Conservation (phyloP, 2,888 invertebrate species). For the Lamellibrachia columna region DNA sequence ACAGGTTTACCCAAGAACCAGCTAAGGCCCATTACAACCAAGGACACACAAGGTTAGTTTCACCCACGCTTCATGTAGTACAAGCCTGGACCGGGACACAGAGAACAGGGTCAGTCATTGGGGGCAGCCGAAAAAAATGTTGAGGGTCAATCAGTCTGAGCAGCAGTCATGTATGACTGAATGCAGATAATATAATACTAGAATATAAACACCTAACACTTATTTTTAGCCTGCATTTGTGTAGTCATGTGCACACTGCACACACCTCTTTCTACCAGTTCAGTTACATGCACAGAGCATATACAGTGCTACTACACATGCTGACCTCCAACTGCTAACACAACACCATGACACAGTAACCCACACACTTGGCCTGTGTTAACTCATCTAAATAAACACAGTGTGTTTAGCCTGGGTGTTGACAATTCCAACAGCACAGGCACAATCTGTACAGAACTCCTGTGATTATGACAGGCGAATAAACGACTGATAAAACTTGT, state of each 20-base stretch:
- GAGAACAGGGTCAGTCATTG: background rate
- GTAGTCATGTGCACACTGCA: background rate
- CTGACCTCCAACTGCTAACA: background rate
- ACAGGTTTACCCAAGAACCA: too few relatives aligned
- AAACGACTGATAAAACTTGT: background rate
- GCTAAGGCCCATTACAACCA: too few relatives aligned
- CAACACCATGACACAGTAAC: background rate
- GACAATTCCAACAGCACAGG: background rate
- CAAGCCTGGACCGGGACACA: background rate
- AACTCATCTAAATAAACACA: background rate
- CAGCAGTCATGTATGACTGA: background rate
- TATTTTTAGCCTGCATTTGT: background rate
- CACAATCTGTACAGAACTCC: background rate
- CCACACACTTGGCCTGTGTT: background rate
- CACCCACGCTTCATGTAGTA: too few relatives aligned
- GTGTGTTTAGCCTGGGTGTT: background rate
- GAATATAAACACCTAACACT: background rate
- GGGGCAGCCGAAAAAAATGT: background rate
- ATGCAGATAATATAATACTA: background rate
- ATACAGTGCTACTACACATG: background rate
- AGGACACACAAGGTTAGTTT: too few relatives aligned
- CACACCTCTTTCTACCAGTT: background rate
- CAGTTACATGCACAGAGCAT: background rate
- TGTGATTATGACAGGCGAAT: background rate
- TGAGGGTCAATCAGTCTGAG: background rate